A percentile compares a stretch with the other conserved stretches of the same genome.
phyloP scores from a whole-genome alignment of 2,888 invertebrate genomes.

The Anarsia innoxiella region DNA sequence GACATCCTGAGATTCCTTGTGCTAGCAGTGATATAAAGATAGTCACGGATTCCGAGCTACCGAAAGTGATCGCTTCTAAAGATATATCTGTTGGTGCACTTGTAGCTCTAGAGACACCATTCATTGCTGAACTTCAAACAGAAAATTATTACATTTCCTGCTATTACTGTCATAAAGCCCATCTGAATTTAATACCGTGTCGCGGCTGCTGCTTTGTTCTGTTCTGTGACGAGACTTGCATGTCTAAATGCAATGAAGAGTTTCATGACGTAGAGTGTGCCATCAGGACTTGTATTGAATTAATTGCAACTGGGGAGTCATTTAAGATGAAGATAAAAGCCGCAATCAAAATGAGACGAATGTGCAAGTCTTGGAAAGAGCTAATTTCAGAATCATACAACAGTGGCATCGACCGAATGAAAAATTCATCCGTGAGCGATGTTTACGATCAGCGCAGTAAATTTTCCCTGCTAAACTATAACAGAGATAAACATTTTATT shows the following conservation, averaged over 20 bases:
- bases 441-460: slow-evolving; percentile 18
- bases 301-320: background rate
- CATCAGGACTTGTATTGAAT: slow-evolving; percentile 15
- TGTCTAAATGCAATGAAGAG: slow-evolving; percentile 1
- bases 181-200: slow-evolving; percentile 14
- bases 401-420: slow-evolving; percentile 19
- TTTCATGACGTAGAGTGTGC: slow-evolving; percentile 24
- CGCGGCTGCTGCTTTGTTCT: slow-evolving; percentile 8
- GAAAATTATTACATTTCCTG: slow-evolving; percentile 7
- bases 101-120: slow-evolving; percentile 11
- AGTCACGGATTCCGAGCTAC: background rate
- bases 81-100: slow-evolving; percentile 11
- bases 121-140: slow-evolving; percentile 3
- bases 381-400: slow-evolving; percentile 19
- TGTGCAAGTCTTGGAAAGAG: slow-evolving; percentile 22
- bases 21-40: slow-evolving; percentile 9
- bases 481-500: slow-evolving; percentile 19
- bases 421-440: slow-evolving; percentile 16
- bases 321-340: slow-evolving; percentile 18
- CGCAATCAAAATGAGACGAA: slow-evolving; percentile 20
- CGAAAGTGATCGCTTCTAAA: slow-evolving; percentile 11
- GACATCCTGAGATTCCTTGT: slow-evolving; percentile 8
- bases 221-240: slow-evolving; percentile 11
- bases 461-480: slow-evolving; percentile 20
- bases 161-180: slow-evolving; percentile 11